Conservation (phyloP, 37 sponge, comb jelly and placozoan species). For the Tethya wilhelma region DNA sequence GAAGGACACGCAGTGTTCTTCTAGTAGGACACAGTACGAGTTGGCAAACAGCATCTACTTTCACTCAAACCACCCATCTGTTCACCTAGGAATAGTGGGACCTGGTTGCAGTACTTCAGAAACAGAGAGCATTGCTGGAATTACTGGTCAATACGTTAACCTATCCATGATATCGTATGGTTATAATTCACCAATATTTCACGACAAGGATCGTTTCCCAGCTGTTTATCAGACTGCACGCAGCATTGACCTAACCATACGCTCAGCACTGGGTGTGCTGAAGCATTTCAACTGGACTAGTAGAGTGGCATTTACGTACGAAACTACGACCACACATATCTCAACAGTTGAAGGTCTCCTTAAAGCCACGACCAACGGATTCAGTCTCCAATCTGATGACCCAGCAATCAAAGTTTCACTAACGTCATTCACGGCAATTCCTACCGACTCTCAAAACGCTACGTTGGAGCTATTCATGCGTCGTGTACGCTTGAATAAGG, state of each 20-base stretch:
- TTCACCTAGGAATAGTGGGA: conserved; percentile 18
- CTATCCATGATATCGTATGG: conserved; percentile 25
- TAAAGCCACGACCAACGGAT: neutral
- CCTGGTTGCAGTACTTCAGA: conserved; percentile 12
- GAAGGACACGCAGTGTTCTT: conserved; percentile 1
- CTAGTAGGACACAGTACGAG: neutral
- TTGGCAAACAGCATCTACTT: neutral
- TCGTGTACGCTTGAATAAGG: neutral
- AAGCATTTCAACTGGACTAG: conserved; percentile 17
- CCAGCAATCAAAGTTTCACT: neutral
- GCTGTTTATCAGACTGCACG: neutral
- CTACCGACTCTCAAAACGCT: neutral
- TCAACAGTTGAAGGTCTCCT: neutral
- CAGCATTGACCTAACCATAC: neutral
- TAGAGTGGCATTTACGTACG: conserved; percentile 10
- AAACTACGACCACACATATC: neutral
- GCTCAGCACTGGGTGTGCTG: conserved; percentile 9
- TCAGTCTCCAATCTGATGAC: neutral
- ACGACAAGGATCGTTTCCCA: neutral
- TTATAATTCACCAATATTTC: neutral
- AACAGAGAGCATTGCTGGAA: neutral
- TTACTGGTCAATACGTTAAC: neutral
- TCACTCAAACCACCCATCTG: neutral
- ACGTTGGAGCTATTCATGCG: neutral
- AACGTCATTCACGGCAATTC: neutral